Conservation (phyloP, 2,888 invertebrate species). For the Torymus texanus region DNA sequence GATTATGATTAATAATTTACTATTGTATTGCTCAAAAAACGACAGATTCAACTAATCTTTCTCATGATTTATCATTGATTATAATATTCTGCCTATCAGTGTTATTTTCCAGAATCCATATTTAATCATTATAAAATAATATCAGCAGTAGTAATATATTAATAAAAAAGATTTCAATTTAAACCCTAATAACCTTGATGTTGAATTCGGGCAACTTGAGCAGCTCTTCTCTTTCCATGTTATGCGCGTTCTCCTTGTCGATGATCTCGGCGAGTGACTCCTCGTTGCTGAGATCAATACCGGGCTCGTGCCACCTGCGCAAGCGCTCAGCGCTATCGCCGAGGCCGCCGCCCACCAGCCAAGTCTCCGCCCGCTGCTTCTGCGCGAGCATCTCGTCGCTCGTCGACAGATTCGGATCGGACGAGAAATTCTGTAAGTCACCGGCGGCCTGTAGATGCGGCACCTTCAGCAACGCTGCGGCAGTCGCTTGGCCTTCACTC, state of each 20-base stretch:
- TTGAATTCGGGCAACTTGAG: conserved; percentile 26
- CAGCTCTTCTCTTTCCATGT: conserved; percentile 53
- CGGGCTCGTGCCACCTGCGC: conserved; percentile 65
- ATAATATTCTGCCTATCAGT: too few species aligned
- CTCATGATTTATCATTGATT: too few species aligned
- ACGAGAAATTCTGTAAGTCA: conserved; percentile 59
- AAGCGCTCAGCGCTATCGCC: conserved; percentile 59
- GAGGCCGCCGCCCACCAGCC: conserved; percentile 49
- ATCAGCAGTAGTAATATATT: too few species aligned
- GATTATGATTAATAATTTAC: too few species aligned
- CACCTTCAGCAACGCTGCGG: not conserved
- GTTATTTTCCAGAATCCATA: too few species aligned
- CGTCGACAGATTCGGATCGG: conserved; percentile 69
- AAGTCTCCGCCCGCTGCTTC: conserved; percentile 45
- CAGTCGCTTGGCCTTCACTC: conserved; percentile 68
- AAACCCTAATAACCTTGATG: conserved; percentile 9
- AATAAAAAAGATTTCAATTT: too few species aligned
- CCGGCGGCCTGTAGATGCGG: conserved; percentile 35
- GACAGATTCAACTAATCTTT: too few species aligned
- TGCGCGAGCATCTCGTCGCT: conserved; percentile 55
- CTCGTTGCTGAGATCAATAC: conserved; percentile 60
- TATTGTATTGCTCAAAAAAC: too few species aligned
- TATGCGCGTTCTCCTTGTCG: conserved; percentile 48
- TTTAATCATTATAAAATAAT: too few species aligned
- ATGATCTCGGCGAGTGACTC: conserved; percentile 52